These are phyloP conservation scores for Sorex maritimensis DNA, from an alignment of 2,797 vertebrate species.

Conservation along the genomic window DNA sequence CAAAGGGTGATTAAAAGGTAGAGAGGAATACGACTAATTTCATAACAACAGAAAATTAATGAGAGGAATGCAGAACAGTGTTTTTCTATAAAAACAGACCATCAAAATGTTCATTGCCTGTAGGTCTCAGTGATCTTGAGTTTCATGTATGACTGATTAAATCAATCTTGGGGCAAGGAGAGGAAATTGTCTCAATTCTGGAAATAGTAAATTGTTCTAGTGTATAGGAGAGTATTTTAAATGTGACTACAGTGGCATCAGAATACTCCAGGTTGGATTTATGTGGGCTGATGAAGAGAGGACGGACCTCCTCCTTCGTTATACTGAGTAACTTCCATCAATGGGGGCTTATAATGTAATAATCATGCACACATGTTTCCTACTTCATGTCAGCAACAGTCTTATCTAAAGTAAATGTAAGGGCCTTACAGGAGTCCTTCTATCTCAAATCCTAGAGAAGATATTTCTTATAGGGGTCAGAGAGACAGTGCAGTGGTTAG, in stretches of 20 bases:
- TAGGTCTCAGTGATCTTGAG: not conserved
- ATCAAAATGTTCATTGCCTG: not conserved
- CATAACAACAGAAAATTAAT: too few species aligned
- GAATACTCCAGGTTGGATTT: not conserved
- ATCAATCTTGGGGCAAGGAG: not conserved
- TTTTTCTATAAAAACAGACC: not conserved
- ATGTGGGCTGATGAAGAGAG: not conserved
- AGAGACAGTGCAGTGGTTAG: too few species aligned
- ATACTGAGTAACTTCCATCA: not conserved
- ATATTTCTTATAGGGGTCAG: too few species aligned
- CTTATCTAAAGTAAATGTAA: not conserved
- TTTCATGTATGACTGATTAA: slow-evolving; percentile 8
- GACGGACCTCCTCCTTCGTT: not conserved
- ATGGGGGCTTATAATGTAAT: not conserved
- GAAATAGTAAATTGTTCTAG: not conserved
- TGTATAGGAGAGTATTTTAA: not conserved
- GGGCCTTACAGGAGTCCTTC: not conserved
- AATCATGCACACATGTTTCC: not conserved
- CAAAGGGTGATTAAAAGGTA: not conserved
- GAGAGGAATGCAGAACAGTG: not conserved
- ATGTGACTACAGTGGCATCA: not conserved
- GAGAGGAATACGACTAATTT: not conserved
- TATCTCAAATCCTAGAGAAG: not conserved
- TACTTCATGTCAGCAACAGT: not conserved
- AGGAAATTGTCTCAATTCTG: not conserved